Evolutionary conservation across 2,113 vertebrate genomes (phyloP).

Genomic region (Chaetops frenatus): DNA sequence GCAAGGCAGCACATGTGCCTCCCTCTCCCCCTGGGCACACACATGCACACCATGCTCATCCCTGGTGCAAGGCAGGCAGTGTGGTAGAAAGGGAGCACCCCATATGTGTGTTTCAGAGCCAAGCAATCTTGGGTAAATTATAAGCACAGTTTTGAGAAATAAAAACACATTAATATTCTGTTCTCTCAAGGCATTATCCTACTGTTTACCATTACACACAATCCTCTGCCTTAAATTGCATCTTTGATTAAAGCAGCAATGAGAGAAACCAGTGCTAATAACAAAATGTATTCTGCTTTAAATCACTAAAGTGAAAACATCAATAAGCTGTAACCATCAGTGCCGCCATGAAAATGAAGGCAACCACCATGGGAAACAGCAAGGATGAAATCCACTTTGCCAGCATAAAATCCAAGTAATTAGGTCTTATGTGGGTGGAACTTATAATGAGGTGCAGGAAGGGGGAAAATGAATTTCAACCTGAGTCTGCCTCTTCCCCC

Average conservation of each 20-base stretch:
- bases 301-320: slow-evolving; percentile 66
- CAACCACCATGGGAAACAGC: slow-evolving; percentile 61
- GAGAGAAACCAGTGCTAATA: slow-evolving; percentile 59
- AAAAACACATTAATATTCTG: slow-evolving; percentile 65
- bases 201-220: slow-evolving; percentile 60
- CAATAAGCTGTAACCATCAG: slow-evolving; percentile 61
- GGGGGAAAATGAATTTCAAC: slow-evolving; percentile 32
- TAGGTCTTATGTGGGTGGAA: slow-evolving; percentile 62
- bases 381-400: slow-evolving; percentile 62
- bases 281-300: slow-evolving; percentile 64
- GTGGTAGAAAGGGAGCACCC: neutral
- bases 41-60: neutral
- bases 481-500: neutral
- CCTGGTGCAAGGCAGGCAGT: neutral
- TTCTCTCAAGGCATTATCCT: slow-evolving; percentile 60
- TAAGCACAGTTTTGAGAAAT: slow-evolving; percentile 48
- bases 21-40: neutral
- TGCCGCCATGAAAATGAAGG: slow-evolving; percentile 62
- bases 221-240: slow-evolving; percentile 55
- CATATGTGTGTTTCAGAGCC: neutral
- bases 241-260: slow-evolving; percentile 63
- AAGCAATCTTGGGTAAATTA: slow-evolving; percentile 22
- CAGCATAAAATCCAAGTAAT: slow-evolving; percentile 64
- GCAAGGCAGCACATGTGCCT: neutral
- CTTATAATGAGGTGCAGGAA: slow-evolving; percentile 58